These are phyloP conservation scores for Nemopilema nomurai DNA, from an alignment of 30 jellyfish, hydroid and myxozoan genomes.

Conservation along the genomic window DNA sequence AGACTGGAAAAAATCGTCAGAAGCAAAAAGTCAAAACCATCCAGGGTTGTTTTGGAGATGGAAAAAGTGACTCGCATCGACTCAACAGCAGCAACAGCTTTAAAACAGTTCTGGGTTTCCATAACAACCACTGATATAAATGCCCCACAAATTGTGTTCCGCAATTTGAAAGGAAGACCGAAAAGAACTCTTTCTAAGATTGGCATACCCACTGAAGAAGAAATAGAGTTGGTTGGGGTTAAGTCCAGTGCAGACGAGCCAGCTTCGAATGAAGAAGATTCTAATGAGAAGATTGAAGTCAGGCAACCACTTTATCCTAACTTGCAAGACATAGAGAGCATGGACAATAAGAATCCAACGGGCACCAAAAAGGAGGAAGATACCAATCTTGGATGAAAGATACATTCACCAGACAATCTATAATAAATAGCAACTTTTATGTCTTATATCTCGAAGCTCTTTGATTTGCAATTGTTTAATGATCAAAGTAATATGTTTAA, in stretches of 20 bases:
- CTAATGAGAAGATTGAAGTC: not conserved
- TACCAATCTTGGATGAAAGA: not conserved
- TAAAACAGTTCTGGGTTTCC: conserved; percentile 58
- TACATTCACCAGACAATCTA: too few relatives aligned
- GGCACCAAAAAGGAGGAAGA: not conserved
- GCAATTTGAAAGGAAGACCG: conserved; percentile 23
- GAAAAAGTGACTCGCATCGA: conserved; percentile 39
- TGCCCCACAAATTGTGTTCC: conserved; percentile 45
- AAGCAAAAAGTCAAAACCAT: conserved; percentile 42
- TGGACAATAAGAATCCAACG: not conserved
- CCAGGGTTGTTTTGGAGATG: conserved; percentile 30
- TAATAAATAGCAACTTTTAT: too few relatives aligned
- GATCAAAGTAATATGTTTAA: too few relatives aligned
- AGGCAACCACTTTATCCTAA: not conserved
- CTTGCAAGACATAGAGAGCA: not conserved
- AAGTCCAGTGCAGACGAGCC: not conserved
- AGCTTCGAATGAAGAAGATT: not conserved
- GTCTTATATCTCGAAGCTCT: too few relatives aligned
- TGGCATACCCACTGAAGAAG: conserved; percentile 27
- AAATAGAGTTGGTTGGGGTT: not conserved
- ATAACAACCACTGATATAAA: conserved; percentile 12
- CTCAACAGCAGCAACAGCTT: conserved; percentile 54
- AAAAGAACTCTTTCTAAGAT: conserved; percentile 9
- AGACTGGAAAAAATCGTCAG: conserved; percentile 46
- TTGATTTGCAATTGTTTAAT: too few relatives aligned